Base-by-base conservation (phyloP, 2,888 invertebrate species). In the Halocaridina rubra region DNA sequence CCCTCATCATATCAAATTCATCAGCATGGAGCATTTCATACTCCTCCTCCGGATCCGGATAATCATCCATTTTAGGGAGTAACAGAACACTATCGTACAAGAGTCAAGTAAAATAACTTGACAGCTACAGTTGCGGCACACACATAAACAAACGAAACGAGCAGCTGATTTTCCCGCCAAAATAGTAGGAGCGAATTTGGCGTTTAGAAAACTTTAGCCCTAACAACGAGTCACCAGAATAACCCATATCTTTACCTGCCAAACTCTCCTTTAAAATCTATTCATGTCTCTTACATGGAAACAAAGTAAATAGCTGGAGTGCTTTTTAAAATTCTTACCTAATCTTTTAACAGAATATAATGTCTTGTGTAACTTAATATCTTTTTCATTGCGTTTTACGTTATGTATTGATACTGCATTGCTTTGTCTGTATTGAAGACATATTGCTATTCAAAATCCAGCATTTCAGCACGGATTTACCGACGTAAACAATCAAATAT, bases 1-100 rank as follows among this genome's bases (percentile, higher is more conserved):
- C 86, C 64, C 33, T 61, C 86, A 86, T 74, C 53, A 74, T 33
- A 33, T 86, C 86, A 77, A 86, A 33, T 46, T 86, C 86, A 27
- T 72, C 77, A 13, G 76, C 80, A 67, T 84, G 74, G 3, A 81
- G 27, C 57, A 74, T 72, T 33, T 86, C 86, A 78, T 46, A 86
- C 33, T 80, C 84, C 19, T 86, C 86, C 1, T 86, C 86, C 53
- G 80, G 71, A 16, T 80, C 29, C 13, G 80, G 71, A 69, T 61
- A 82, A 2, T 82, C 80, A 27, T 86, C 86, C 86, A 86, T 86
- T 2, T 67, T 81, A 13, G 4, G 24, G 2, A 0, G 19, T 7
- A 7, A 4, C 19, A 13, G 30, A 30, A 3, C n/a, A n/a, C n/a
- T n/a, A n/a, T n/a, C n/a, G n/a, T n/a, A 16, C 4, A 30, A 1